Evolutionary conservation across 1,140 invertebrate genomes (phyloP).

Genomic region (Apis florea): DNA sequence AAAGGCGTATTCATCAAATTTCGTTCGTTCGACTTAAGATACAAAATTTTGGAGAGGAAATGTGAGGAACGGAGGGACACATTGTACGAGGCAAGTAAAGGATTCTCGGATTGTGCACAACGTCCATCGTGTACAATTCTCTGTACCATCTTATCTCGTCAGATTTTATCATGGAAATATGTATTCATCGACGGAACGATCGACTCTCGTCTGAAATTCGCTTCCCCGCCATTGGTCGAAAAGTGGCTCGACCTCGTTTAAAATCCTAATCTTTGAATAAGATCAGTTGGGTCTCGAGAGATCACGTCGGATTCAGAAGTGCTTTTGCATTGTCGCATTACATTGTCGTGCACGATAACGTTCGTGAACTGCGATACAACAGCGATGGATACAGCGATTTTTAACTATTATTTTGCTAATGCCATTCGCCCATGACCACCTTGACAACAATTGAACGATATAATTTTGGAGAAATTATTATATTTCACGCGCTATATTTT

Average conservation of each 20-base stretch:
- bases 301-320: background rate
- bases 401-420: background rate
- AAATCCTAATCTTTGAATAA: conserved; percentile 12
- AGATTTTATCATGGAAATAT: background rate
- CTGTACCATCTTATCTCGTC: conserved; percentile 3
- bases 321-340: background rate
- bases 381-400: background rate
- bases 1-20: too few relatives aligned
- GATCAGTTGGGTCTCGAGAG: background rate
- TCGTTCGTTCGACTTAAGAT: too few relatives aligned
- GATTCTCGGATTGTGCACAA: background rate
- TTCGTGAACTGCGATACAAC: background rate
- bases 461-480: too few relatives aligned
- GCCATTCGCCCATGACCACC: background rate
- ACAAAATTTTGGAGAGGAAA: too few relatives aligned
- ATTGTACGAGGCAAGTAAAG: background rate
- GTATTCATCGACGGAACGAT: background rate
- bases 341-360: background rate
- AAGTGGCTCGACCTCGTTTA: conserved; percentile 9
- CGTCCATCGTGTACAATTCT: background rate
- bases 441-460: background rate
- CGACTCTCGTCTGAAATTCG: background rate
- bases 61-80: too few relatives aligned
- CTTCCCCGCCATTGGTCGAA: background rate
- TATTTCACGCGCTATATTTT: too few relatives aligned